These are phyloP conservation scores for Ptilodon capucinus DNA, from an alignment of 2,888 invertebrate species.

Conservation along the genomic window DNA sequence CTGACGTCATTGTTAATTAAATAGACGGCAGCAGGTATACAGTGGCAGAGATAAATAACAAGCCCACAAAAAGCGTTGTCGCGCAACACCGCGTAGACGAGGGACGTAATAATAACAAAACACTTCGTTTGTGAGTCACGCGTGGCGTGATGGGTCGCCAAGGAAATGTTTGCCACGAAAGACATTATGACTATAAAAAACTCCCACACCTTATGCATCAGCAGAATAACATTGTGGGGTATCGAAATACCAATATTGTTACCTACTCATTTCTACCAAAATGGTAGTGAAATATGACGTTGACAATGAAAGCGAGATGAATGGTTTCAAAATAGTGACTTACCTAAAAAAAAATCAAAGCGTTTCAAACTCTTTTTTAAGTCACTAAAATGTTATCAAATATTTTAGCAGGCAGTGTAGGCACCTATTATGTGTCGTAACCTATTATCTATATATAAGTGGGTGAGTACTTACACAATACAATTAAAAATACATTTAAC, in stretches of 20 bases:
- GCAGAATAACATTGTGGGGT: conserved; percentile 9
- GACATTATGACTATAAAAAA: conserved; percentile 38
- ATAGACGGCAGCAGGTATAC: conserved; percentile 2
- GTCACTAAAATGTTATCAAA: too few relatives aligned
- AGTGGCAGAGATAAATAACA: conserved; percentile 4
- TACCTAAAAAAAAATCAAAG: too few relatives aligned
- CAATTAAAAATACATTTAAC: background rate
- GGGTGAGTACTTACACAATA: too few relatives aligned
- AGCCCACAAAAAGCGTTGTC: conserved; percentile 23
- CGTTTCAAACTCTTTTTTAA: too few relatives aligned
- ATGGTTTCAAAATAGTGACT: too few relatives aligned
- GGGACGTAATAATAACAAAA: conserved; percentile 54
- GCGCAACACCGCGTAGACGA: conserved; percentile 45
- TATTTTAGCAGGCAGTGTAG: too few relatives aligned
- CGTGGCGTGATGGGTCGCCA: conserved; percentile 56
- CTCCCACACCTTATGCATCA: conserved; percentile 10
- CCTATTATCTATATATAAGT: too few relatives aligned
- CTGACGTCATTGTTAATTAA: background rate
- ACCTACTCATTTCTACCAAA: conserved; percentile 6
- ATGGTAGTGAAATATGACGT: background rate
- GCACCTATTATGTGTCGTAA: too few relatives aligned
- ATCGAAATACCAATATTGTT: conserved; percentile 6
- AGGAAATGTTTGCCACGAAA: conserved; percentile 66
- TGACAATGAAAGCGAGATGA: too few relatives aligned
- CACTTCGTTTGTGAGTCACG: conserved; percentile 60